phyloP scores from a whole-genome alignment of 64 coral and sea anemone genomes.

The Acropora tenuis region DNA sequence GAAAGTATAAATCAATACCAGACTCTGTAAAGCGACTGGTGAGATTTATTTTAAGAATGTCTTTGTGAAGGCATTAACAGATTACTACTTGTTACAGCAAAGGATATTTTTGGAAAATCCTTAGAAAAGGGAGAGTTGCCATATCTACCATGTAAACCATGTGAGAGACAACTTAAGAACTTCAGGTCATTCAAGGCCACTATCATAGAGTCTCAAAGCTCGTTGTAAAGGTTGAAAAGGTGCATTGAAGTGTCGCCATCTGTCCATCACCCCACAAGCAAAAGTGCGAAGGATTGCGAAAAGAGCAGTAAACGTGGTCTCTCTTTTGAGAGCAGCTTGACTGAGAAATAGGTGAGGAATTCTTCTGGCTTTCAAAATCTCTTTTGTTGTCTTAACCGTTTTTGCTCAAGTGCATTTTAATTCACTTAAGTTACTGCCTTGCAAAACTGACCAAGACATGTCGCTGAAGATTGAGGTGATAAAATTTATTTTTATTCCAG shows the following conservation, averaged over 20 bases:
- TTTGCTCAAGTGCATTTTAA: background rate
- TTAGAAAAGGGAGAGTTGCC: background rate
- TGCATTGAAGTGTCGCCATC: background rate
- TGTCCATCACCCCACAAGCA: background rate
- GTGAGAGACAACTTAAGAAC: background rate
- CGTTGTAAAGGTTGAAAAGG: background rate
- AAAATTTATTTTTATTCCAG: background rate
- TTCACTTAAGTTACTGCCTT: background rate
- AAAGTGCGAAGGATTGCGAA: background rate
- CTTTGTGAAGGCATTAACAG: too few species aligned
- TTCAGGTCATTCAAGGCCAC: background rate
- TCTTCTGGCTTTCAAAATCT: background rate
- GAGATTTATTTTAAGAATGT: too few species aligned
- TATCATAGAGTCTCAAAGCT: background rate
- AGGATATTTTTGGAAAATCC: background rate
- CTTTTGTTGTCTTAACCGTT: background rate
- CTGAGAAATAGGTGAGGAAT: background rate
- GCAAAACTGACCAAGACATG: background rate
- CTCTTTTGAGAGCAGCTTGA: background rate
- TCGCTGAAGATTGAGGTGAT: background rate
- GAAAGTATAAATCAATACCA: too few species aligned
- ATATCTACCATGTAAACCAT: background rate
- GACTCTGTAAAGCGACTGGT: too few species aligned
- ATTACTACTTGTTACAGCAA: too few species aligned
- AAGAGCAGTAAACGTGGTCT: background rate